Evolutionary conservation across 2,888 invertebrate genomes (phyloP).

Genomic region (Diogma glabrata): DNA sequence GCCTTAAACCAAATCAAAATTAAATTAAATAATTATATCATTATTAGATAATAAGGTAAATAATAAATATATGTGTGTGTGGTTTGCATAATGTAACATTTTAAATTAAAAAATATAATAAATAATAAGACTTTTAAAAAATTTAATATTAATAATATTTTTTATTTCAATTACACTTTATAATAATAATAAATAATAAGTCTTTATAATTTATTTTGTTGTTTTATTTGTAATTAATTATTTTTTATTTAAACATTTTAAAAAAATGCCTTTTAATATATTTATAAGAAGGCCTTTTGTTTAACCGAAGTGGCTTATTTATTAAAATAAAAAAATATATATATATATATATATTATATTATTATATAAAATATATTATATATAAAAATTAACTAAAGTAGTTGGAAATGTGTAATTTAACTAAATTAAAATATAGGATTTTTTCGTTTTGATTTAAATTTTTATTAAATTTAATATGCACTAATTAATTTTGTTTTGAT

Average conservation of each 20-base stretch:
- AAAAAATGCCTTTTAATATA: constrained; percentile 8
- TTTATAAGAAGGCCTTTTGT: constrained; percentile 4
- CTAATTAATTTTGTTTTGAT: no score
- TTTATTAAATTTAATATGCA: no score
- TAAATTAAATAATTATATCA: neutral
- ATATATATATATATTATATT: neutral
- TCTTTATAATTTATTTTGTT: neutral
- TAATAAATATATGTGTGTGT: constrained; percentile 4
- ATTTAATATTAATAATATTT: constrained; percentile 2
- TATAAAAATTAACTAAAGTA: neutral
- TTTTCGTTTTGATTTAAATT: no score
- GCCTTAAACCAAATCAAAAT: constrained; percentile 5
- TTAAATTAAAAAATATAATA: no score
- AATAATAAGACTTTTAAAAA: constrained; percentile 6
- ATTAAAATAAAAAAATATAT: constrained; percentile 4
- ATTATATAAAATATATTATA: neutral
- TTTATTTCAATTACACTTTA: neutral
- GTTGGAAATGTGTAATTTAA: neutral
- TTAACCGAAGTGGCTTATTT: constrained; percentile 10
- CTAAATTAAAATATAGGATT: no score
- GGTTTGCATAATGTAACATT: no score
- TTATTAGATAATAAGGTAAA: neutral
- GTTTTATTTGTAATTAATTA: constrained; percentile 7
- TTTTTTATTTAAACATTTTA: neutral
- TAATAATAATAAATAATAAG: neutral